Conservation (phyloP, 2,888 invertebrate genomes). For the Drosophila atripex region DNA sequence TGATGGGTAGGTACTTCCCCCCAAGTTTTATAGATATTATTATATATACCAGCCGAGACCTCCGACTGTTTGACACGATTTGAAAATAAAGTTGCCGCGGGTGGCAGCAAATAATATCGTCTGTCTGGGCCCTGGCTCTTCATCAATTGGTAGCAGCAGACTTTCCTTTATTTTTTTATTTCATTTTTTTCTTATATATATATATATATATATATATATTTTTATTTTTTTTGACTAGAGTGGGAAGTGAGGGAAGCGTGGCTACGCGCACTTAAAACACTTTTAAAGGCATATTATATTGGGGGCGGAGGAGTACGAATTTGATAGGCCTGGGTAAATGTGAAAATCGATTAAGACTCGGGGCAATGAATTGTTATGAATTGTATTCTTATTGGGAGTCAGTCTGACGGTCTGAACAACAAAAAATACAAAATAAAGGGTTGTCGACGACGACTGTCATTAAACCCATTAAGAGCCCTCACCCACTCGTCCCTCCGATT, state of each 20-base stretch:
- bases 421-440: background rate
- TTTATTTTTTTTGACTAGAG: constrained; percentile 1
- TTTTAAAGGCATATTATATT: constrained; percentile 42
- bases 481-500: background rate
- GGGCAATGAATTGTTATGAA: constrained; percentile 48
- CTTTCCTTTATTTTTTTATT: constrained; percentile 6
- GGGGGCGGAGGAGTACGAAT: constrained; percentile 17
- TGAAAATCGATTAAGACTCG: constrained; percentile 47
- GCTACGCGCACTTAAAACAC: constrained; percentile 61
- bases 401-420: background rate
- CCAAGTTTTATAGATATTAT: constrained; percentile 51
- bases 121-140: constrained; percentile 23
- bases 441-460: constrained; percentile 19
- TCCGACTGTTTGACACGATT: constrained; percentile 69
- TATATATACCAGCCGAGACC: constrained; percentile 27
- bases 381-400: constrained; percentile 15
- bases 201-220: background rate
- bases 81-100: constrained; percentile 51
- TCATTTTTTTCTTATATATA: background rate
- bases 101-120: constrained; percentile 54
- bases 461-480: constrained; percentile 23
- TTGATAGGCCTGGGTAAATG: constrained; percentile 35
- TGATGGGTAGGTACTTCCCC: constrained; percentile 4
- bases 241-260: constrained; percentile 39
- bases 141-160: constrained; percentile 13